A percentile compares a stretch with the other conserved stretches of the same genome.
phyloP scores from a whole-genome alignment of 2,113 vertebrate genomes.

The Campylorhamphus procurvoides region DNA sequence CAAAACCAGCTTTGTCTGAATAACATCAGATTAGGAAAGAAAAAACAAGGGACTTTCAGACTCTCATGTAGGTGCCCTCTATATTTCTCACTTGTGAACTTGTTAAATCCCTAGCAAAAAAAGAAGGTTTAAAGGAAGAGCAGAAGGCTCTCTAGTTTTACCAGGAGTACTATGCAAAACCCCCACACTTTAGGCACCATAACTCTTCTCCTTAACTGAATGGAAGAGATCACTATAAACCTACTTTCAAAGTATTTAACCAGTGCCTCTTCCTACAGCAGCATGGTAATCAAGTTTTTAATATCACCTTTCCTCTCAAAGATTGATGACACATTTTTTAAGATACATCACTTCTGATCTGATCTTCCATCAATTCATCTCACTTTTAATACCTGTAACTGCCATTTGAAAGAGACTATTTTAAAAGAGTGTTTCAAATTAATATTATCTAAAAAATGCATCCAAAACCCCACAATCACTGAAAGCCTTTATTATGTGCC shows the following conservation, averaged over 20 bases:
- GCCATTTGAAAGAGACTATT: background rate
- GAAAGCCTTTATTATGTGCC: background rate
- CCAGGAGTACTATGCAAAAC: background rate
- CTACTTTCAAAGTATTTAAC: background rate
- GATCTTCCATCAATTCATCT: background rate
- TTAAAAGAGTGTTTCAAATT: background rate
- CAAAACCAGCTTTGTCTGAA: background rate
- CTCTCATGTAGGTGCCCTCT: background rate
- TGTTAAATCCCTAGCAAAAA: background rate
- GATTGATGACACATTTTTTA: background rate
- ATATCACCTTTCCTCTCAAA: background rate
- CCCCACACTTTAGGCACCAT: background rate
- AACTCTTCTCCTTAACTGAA: background rate
- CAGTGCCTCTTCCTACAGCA: background rate
- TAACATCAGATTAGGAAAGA: background rate
- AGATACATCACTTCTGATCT: background rate
- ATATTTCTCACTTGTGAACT: background rate
- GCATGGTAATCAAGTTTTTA: background rate
- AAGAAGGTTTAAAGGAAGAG: background rate
- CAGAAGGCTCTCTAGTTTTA: background rate
- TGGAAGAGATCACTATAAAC: background rate
- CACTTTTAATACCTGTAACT: background rate
- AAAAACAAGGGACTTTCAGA: background rate
- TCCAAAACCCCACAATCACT: background rate
- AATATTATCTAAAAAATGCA: background rate